Conservation (phyloP, 92 coral and sea anemone species). For the Plumapathes pennacea region DNA sequence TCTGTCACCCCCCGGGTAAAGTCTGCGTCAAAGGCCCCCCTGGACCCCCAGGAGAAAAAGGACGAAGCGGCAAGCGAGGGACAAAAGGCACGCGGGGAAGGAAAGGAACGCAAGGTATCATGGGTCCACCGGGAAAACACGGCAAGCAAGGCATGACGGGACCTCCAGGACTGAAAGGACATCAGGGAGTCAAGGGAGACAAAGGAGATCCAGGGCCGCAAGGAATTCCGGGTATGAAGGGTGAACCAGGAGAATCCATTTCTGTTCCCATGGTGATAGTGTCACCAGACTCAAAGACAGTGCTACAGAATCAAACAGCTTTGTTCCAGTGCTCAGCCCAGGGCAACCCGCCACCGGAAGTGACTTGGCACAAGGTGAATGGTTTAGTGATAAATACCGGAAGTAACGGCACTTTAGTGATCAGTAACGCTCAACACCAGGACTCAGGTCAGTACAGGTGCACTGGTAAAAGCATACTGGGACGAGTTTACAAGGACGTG, state of each 20-base stretch:
- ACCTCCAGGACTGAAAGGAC: conserved; percentile 2
- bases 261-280: neutral
- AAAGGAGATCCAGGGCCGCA: neutral
- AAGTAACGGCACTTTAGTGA: neutral
- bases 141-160: conserved; percentile 15
- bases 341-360: neutral
- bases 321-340: neutral
- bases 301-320: neutral
- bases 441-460: conserved; percentile 2
- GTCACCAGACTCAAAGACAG: conserved; percentile 1
- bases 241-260: conserved; percentile 9
- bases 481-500: neutral
- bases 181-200: neutral
- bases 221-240: conserved; percentile 8
- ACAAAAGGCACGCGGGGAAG: neutral
- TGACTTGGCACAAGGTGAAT: conserved; percentile 2
- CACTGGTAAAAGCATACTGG: neutral
- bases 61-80: conserved; percentile 1
- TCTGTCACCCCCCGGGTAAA: too few species aligned
- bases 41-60: conserved; percentile 5
- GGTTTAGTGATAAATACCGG: neutral
- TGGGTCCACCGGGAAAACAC: conserved; percentile 1
- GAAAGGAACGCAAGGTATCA: conserved; percentile 1
- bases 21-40: too few species aligned
- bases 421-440: neutral